These are phyloP conservation scores for Plecotus auritus DNA, from an alignment of 2,113 vertebrate species.

Conservation along the genomic window DNA sequence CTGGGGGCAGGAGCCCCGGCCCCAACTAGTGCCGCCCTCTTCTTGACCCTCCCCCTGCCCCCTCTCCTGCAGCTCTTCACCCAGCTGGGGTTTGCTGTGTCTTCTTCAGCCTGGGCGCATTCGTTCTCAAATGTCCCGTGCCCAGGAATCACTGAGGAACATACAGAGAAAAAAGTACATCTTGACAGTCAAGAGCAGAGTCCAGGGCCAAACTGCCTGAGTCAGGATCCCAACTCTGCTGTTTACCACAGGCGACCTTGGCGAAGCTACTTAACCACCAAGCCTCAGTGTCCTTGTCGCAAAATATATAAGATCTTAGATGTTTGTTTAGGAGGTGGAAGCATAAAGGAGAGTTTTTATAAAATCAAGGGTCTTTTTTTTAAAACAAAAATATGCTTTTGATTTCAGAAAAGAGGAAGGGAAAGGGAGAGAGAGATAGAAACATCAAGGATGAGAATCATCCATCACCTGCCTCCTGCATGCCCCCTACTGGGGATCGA, in stretches of 20 bases:
- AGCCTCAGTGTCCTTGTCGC: neutral
- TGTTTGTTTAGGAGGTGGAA: neutral
- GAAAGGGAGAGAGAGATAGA: too few relatives aligned
- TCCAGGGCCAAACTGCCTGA: neutral
- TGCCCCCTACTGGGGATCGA: too few relatives aligned
- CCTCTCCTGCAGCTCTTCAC: neutral
- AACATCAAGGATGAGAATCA: too few relatives aligned
- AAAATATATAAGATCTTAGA: neutral
- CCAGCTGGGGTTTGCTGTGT: neutral
- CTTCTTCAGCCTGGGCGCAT: neutral
- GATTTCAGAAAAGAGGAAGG: too few relatives aligned
- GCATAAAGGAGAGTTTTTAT: neutral
- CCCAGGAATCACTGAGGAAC: neutral
- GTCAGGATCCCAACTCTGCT: neutral
- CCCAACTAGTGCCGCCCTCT: fast-evolving
- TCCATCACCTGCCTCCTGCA: too few relatives aligned
- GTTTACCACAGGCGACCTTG: neutral
- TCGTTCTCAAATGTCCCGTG: neutral
- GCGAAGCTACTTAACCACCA: neutral
- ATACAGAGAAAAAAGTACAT: neutral
- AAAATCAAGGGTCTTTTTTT: too few relatives aligned
- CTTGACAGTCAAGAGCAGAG: neutral
- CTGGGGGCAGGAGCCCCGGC: neutral
- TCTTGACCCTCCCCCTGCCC: neutral
- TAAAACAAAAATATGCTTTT: too few relatives aligned